phyloP scores from a whole-genome alignment of 23 tunicate genomes.

The Halocynthia roretzi region DNA sequence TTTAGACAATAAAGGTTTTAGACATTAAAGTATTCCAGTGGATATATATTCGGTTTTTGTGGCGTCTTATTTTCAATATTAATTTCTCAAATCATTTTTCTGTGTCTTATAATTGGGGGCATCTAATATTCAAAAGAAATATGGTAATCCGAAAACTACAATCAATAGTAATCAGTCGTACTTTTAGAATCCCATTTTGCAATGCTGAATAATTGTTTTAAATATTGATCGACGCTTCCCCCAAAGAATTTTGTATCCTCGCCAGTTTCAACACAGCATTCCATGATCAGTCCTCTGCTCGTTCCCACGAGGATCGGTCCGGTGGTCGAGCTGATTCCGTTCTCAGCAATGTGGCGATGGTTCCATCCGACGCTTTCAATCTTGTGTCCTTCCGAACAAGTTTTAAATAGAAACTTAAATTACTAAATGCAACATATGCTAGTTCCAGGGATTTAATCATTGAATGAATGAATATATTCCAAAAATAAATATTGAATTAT shows the following conservation, averaged over 20 bases:
- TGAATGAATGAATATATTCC: too few relatives aligned
- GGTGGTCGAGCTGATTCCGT: slow-evolving; percentile 34
- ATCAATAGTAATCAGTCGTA: not conserved
- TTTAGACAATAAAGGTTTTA: too few relatives aligned
- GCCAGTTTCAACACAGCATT: slow-evolving; percentile 70
- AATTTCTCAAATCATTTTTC: too few relatives aligned
- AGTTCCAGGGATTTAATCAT: too few relatives aligned
- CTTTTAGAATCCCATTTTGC: slow-evolving; percentile 49
- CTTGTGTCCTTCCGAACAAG: slow-evolving; percentile 41
- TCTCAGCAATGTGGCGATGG: slow-evolving; percentile 24
- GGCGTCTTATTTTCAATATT: slow-evolving; percentile 9
- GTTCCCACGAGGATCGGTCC: slow-evolving; percentile 84
- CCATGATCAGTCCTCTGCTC: slow-evolving; percentile 77
- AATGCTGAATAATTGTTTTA: slow-evolving; percentile 54
- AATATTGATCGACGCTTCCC: slow-evolving; percentile 87
- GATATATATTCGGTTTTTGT: too few relatives aligned
- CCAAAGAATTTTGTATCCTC: slow-evolving; percentile 85
- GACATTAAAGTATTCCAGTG: too few relatives aligned
- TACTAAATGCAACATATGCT: too few relatives aligned
- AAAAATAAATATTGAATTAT: too few relatives aligned
- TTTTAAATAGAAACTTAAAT: too few relatives aligned
- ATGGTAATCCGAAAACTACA: too few relatives aligned
- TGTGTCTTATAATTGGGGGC: too few relatives aligned
- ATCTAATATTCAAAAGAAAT: too few relatives aligned
- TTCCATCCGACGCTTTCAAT: slow-evolving; percentile 91